These are phyloP conservation scores for Dasypogon diadema DNA, from an alignment of 2,888 invertebrate species.

Conservation along the genomic window DNA sequence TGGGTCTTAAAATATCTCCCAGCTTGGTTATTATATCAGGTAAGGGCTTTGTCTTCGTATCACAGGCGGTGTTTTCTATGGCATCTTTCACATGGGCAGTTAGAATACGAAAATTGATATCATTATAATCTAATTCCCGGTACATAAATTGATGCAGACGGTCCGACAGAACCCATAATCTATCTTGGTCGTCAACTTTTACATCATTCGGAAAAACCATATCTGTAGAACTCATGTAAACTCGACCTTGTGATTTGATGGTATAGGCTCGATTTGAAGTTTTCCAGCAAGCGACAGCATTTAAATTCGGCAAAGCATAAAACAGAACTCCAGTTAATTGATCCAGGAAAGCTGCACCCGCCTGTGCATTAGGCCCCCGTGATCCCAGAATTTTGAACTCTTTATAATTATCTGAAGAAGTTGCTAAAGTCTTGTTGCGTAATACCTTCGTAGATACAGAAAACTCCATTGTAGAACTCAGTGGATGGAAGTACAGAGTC, in stretches of 20 bases:
- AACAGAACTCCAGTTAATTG: conserved; percentile 79
- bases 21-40: conserved; percentile 72
- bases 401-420: conserved; percentile 71
- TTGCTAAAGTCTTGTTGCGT: conserved; percentile 72
- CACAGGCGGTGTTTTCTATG: conserved; percentile 79
- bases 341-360: conserved; percentile 80
- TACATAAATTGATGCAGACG: conserved; percentile 80
- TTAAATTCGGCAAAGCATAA: conserved; percentile 80
- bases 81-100: conserved; percentile 78
- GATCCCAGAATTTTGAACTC: conserved; percentile 78
- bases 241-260: conserved; percentile 78
- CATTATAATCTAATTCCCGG: conserved; percentile 72
- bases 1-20: conserved; percentile 70
- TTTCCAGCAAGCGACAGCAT: conserved; percentile 84
- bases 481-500: conserved; percentile 83
- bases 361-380: conserved; percentile 79
- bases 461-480: conserved; percentile 83
- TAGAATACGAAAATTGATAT: conserved; percentile 79
- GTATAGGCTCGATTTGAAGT: conserved; percentile 77
- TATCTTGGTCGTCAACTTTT: conserved; percentile 79
- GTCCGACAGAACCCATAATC: conserved; percentile 81
- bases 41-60: conserved; percentile 72
- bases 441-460: conserved; percentile 78
- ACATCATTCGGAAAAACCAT: conserved; percentile 84
- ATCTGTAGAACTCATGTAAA: conserved; percentile 77